A percentile compares a stretch with the other conserved stretches of the same genome.
phyloP scores from a whole-genome alignment of 2,113 vertebrate species.

The Pipa parva region DNA sequence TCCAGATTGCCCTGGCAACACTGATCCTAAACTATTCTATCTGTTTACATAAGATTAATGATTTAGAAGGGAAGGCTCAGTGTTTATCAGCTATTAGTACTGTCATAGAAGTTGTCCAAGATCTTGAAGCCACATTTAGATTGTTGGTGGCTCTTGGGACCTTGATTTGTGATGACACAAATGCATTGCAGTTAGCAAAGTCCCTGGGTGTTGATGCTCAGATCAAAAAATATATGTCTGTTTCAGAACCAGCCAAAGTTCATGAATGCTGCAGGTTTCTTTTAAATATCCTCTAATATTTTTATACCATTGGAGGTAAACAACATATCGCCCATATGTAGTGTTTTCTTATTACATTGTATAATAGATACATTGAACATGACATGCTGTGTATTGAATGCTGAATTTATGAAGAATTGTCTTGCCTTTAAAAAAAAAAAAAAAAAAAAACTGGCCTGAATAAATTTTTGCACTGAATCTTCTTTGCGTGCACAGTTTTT shows the following conservation, averaged over 20 bases:
- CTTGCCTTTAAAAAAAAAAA: slow-evolving; percentile 28
- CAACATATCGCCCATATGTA: slow-evolving; percentile 41
- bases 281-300: slow-evolving; percentile 77
- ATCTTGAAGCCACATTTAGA: slow-evolving; percentile 92
- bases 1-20: slow-evolving; percentile 91
- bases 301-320: slow-evolving; percentile 34
- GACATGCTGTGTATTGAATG: slow-evolving; percentile 55
- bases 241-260: slow-evolving; percentile 90
- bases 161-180: slow-evolving; percentile 79
- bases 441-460: slow-evolving; percentile 44
- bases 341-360: slow-evolving; percentile 50
- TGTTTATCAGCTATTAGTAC: slow-evolving; percentile 91
- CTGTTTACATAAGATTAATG: slow-evolving; percentile 76
- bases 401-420: slow-evolving; percentile 42
- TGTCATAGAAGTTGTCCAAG: slow-evolving; percentile 87
- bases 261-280: slow-evolving; percentile 89
- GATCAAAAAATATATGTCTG: slow-evolving; percentile 83
- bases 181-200: slow-evolving; percentile 85
- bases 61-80: slow-evolving; percentile 92
- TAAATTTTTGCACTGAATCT: slow-evolving; percentile 56
- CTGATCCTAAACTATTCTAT: slow-evolving; percentile 88
- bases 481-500: slow-evolving; percentile 45
- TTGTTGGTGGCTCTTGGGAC: slow-evolving; percentile 94
- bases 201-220: slow-evolving; percentile 88
- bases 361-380: slow-evolving; percentile 47